Base-by-base conservation (phyloP, 1,140 invertebrate genomes). In the Drusus annulatus region DNA sequence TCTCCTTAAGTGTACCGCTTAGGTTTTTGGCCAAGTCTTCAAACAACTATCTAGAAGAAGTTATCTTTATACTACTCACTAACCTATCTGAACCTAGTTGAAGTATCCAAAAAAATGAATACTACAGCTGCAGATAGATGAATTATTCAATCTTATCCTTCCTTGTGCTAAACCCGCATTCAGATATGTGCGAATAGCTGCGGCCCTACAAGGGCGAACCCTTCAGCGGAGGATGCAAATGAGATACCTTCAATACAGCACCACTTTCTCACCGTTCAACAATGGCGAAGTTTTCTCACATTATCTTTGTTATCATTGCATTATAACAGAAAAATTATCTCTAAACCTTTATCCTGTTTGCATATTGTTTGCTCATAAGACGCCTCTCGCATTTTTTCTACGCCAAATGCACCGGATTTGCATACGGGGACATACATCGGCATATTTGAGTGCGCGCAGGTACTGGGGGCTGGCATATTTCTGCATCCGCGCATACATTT, bases 271-370 rank as follows among this genome's bases (percentile, higher is more conserved):
- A 83, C 81, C 78, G 58, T 68, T 58, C 65, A 23, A 83, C 82
- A 83, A 83, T 79, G 62, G 21, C 25, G 5, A 50, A 76, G 56
- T 83, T 82, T 80, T 83, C 82, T 81, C 82, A 83, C 82, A 83
- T 83, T 79, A 83, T 83, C 82, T 83, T 83, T 83, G 79, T 83
- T 80, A 83, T 83, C 79, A 62, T 78, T 79, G 82, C 62, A 80
- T 80, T 76, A 80, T 76, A 83, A 80, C 78, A 68, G 82, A 73
- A 69, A 81, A 83, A 83, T 81, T 83, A 83, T 83, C 82, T 83
- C 73, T 81, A 79, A 71, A 76, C 65, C 79, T 81, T 83, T 83
- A 78, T 80, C 56, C 79, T n/a, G 31, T 54, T 75, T 69, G 60
- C 54, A 56, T 45, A 15, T 74, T 83, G 82, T 83, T 83, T 83